A percentile compares a stretch with the other conserved stretches of the same genome.
These are phyloP conservation scores for Apis dorsata DNA, from an alignment of 1,140 invertebrate genomes.

Conservation along the genomic window DNA sequence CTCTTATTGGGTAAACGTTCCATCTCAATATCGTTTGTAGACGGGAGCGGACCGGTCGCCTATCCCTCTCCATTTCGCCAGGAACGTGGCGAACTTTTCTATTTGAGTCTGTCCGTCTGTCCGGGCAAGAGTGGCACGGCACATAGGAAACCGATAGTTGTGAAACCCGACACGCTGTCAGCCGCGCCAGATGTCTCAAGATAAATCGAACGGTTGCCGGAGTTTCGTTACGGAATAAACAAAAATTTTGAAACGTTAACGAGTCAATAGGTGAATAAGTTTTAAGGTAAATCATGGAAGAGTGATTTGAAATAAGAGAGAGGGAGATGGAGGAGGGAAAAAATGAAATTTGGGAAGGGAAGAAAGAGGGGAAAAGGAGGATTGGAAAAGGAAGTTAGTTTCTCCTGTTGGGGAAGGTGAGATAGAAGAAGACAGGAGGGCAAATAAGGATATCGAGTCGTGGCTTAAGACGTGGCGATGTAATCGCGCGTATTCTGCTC, in stretches of 20 bases:
- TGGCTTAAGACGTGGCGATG: conserved; percentile 44
- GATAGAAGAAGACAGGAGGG: conserved; percentile 43
- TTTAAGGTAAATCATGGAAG: not conserved
- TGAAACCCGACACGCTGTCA: conserved; percentile 18
- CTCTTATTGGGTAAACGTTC: conserved; percentile 17
- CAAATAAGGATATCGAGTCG: conserved; percentile 38
- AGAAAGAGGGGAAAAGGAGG: not conserved
- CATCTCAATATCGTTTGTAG: conserved; percentile 41
- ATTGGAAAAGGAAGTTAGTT: not conserved
- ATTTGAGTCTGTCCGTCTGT: conserved; percentile 29
- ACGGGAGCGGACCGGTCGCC: conserved; percentile 34
- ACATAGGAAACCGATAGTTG: conserved; percentile 40
- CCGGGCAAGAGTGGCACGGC: conserved; percentile 3
- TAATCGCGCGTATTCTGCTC: conserved; percentile 54
- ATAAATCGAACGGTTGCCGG: conserved; percentile 36
- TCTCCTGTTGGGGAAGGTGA: not conserved
- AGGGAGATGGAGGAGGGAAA: not conserved
- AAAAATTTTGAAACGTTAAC: conserved; percentile 31
- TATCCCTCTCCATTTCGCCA: conserved; percentile 32
- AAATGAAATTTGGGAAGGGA: not conserved
- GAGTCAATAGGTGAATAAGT: not conserved
- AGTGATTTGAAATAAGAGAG: not conserved
- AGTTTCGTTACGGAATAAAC: not conserved
- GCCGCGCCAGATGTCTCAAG: conserved; percentile 6
- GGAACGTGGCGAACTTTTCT: not conserved